Evolutionary conservation across 1,140 invertebrate species (phyloP).

Genomic region (Pogonognathellus flavescens): DNA sequence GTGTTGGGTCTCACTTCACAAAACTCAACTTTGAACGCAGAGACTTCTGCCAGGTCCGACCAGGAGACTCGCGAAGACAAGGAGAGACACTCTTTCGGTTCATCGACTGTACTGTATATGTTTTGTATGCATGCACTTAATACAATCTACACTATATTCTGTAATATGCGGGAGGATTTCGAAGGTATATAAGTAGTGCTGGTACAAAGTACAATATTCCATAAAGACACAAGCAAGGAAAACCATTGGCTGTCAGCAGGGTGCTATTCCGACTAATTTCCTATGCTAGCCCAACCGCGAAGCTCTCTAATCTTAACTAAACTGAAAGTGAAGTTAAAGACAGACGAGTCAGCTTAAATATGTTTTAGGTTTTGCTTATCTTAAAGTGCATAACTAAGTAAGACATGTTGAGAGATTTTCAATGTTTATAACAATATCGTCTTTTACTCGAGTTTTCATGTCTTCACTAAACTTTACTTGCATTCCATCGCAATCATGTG

Average conservation of each 20-base stretch:
- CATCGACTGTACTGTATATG: background rate
- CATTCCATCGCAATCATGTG: background rate
- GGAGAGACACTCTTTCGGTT: constrained; percentile 14
- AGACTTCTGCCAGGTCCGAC: background rate
- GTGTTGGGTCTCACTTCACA: constrained; percentile 22
- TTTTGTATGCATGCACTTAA: background rate
- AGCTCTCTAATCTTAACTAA: constrained; percentile 42
- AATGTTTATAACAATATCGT: constrained; percentile 30
- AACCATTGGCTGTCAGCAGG: constrained; percentile 51
- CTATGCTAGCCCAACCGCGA: constrained; percentile 53
- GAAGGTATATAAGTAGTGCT: too few relatives aligned
- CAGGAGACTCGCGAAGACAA: constrained; percentile 36
- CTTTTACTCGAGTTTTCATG: background rate
- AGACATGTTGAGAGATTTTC: constrained; percentile 36
- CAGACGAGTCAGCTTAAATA: constrained; percentile 45
- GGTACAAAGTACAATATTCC: background rate
- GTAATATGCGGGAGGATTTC: too few relatives aligned
- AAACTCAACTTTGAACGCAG: constrained; percentile 2
- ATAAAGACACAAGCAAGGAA: background rate
- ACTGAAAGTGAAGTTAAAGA: constrained; percentile 37
- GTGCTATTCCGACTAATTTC: constrained; percentile 56
- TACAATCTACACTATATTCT: background rate
- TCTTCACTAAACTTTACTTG: too few relatives aligned
- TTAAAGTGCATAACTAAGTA: constrained; percentile 44
- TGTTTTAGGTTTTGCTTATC: constrained; percentile 38